Base-by-base conservation (phyloP, 2,113 vertebrate species). In the Arvicanthis niloticus region DNA sequence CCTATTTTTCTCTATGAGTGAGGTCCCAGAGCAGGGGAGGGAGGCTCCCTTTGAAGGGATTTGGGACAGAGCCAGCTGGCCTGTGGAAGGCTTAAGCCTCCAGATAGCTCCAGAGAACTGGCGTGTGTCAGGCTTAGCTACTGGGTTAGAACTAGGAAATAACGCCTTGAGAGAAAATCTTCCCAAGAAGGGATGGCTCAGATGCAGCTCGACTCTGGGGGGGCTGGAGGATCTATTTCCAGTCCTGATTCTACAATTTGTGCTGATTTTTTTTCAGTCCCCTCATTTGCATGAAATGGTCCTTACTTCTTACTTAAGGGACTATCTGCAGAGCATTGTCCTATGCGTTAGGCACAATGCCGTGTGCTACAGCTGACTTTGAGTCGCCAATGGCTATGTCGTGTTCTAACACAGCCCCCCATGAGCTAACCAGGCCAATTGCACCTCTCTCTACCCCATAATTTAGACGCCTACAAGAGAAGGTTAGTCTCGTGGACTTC, bases 381-480 rank as follows among this genome's bases (percentile, higher is more conserved):
- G 4, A 53, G 4, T 5, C 67, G 7, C 34, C 42, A 9, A 24
- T 16, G 13, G 45, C 15, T 13, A 40, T 19, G 29, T 2, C 4
- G 2, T 3, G 34, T 29, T 22, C 68, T 26, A 9, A 21, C 13
- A 11, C 1, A 19, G 62, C 8, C 67, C 85, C 85, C 42, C 16
- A 4, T 24, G 31, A 2, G 80, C 19, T 22, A 21, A 56, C 48
- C 29, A 3, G 1, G 16, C 0, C 0, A 24, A 26, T 11, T 42
- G 3, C 26, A 0, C 26, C 26, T 15, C 78, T 29, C 1, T 19
- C 0, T 53, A 88, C 8, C 53, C 9, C 0, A 3, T 31, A 8
- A 0, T 10, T 2, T 1, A 8, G 37, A 48, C 0, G 0, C 12
- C 73, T 5, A 0, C 11, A 56, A 2, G 26, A 3, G 5, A 0